Evolutionary conservation across 2,113 vertebrate genomes (phyloP).

Genomic region (Callipepla squamata): DNA sequence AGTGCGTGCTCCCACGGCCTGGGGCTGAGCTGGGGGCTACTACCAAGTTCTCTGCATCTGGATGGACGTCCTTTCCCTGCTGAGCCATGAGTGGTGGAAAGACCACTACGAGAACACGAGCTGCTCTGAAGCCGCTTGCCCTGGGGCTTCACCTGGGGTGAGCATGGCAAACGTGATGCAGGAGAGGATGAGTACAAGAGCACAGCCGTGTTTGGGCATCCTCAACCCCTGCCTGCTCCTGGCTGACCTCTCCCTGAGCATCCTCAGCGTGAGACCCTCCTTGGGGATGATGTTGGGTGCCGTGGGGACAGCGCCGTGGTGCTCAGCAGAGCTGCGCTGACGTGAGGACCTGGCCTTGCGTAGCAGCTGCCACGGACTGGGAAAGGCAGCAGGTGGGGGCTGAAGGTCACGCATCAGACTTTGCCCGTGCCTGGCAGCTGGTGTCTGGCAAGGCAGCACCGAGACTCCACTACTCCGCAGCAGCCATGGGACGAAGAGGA

Average conservation of each 20-base stretch:
- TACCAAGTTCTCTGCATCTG: background rate
- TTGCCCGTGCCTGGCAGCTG: background rate
- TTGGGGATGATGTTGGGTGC: background rate
- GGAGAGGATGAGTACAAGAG: background rate
- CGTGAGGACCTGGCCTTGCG: background rate
- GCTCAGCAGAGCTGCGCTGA: background rate
- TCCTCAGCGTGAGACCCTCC: background rate
- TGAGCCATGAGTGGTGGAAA: background rate
- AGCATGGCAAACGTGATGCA: fast-evolving
- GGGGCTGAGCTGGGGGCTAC: background rate
- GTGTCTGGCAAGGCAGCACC: background rate
- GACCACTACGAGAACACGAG: no score
- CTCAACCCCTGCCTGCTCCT: background rate
- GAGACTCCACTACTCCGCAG: fast-evolving
- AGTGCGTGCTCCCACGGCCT: no score
- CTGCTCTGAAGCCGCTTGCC: no score
- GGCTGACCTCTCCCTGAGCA: background rate
- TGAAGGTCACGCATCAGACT: background rate
- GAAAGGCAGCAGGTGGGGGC: conserved; percentile 25
- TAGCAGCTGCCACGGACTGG: fast-evolving
- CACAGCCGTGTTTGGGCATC: background rate
- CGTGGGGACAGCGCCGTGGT: background rate
- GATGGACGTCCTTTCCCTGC: background rate
- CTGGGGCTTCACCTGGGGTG: background rate
- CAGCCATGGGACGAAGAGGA: fast-evolving